Evolutionary conservation across 2,888 invertebrate species (phyloP).

Genomic region (Lingula anatina): DNA sequence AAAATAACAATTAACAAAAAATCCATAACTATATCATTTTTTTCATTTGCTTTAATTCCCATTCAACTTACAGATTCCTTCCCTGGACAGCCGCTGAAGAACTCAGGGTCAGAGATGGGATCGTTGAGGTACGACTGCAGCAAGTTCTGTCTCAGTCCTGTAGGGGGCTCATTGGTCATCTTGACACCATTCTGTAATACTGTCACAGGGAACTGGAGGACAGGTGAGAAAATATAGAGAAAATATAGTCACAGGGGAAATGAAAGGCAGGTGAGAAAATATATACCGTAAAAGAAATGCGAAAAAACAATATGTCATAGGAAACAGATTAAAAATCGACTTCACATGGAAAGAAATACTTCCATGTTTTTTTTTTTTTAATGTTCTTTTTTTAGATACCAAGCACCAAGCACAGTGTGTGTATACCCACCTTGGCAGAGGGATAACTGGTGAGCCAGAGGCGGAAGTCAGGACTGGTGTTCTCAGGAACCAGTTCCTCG

Average conservation of each 20-base stretch:
- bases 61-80: conserved; percentile 59
- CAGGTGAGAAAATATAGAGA: neutral
- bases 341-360: too few relatives aligned
- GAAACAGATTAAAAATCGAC: too few relatives aligned
- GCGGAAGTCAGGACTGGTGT: conserved; percentile 71
- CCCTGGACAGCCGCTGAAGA: conserved; percentile 66
- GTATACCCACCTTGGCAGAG: conserved; percentile 58
- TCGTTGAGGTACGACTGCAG: conserved; percentile 79
- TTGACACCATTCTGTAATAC: conserved; percentile 84
- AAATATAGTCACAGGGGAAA: too few relatives aligned
- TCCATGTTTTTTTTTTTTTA: neutral
- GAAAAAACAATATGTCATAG: too few relatives aligned
- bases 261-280: too few relatives aligned
- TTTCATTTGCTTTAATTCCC: neutral
- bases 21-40: neutral
- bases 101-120: conserved; percentile 76
- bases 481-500: conserved; percentile 71
- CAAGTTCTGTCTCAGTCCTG: conserved; percentile 79
- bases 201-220: conserved; percentile 71
- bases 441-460: conserved; percentile 90
- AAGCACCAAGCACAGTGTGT: too few relatives aligned
- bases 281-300: too few relatives aligned
- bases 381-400: too few relatives aligned
- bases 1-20: too few relatives aligned
- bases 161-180: conserved; percentile 91